Evolutionary conservation across 2,888 invertebrate genomes (phyloP), one percentile per base, ranked within the genome.

Genomic region (Stenodema calcarata): DNA sequence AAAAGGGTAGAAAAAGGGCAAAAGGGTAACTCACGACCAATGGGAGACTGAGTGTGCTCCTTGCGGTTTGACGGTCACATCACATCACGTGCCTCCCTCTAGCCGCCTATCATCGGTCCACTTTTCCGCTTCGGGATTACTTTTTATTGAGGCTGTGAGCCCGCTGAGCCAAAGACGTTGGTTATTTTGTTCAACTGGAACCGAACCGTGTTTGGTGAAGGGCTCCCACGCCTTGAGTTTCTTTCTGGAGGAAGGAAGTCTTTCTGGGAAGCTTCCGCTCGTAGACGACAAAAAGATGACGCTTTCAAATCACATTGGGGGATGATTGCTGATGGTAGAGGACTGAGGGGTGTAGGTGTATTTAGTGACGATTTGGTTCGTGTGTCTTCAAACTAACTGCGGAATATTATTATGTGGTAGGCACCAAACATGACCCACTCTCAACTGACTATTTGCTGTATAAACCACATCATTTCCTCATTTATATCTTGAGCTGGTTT

Each of bases 11-110:
- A 75, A 75, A 62, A 62, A 62, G 50, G 28, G 50, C 16, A 18
- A 50, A 80, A 80, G 80, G 80, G 80, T 80, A 80, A 80, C 80
- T 80, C 80, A 80, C 80, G 80, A 80, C 50, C 42, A 14, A 11
- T 75, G 73, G 73, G 73, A 75, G 73, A 75, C 73, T 54, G 50
- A 50, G 47, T 12, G 28, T 54, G 80, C 80, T 28, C 50, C 80
- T 78, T 80, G 80, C 80, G 80, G 80, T 80, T 50, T 80, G 54
- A 50, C 27, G 27, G 23, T 47, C 30, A 6, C 44, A 78, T 35
- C 76, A 11, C 42, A 23, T 41, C 42, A 78, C 78, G 44, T 78
- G 54, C 80, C 80, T 80, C 6, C 50, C 12, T 30, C 50, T 80
- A 47, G 62, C 23, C 62, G 27, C 62, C 62, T 23, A 62, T 62